phyloP scores from a whole-genome alignment of 2,113 vertebrate species.

The Myxocyprinus asiaticus region DNA sequence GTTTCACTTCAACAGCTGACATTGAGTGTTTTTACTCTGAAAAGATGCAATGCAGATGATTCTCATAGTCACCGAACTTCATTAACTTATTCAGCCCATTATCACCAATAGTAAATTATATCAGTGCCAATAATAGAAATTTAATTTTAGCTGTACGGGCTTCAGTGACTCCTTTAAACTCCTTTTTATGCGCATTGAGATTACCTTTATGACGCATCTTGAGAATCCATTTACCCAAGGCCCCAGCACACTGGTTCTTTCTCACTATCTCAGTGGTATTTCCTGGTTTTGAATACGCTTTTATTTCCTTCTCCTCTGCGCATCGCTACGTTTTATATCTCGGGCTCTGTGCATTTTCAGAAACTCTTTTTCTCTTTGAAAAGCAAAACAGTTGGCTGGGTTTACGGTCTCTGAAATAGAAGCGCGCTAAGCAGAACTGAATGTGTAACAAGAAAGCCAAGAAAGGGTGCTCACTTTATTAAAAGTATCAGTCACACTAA shows the following conservation, averaged over 20 bases:
- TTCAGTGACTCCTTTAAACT: slow-evolving; percentile 17
- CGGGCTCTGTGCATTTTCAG: slow-evolving; percentile 15
- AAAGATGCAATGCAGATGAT: slow-evolving; percentile 20
- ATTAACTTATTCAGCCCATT: slow-evolving; percentile 39
- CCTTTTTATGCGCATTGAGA: slow-evolving; percentile 26
- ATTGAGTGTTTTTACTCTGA: neutral
- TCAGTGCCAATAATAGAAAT: slow-evolving; percentile 19
- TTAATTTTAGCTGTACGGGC: slow-evolving; percentile 30
- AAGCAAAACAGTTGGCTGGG: slow-evolving; percentile 32
- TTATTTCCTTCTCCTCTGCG: slow-evolving; percentile 35
- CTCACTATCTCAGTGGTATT: slow-evolving; percentile 33
- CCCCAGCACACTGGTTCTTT: slow-evolving; percentile 32
- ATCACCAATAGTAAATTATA: slow-evolving; percentile 30
- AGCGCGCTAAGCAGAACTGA: neutral
- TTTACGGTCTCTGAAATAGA: slow-evolving; percentile 31
- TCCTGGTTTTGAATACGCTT: slow-evolving; percentile 38
- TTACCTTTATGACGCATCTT: slow-evolving; percentile 41
- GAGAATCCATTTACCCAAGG: slow-evolving; percentile 37
- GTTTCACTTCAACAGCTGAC: neutral
- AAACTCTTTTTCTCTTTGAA: slow-evolving; percentile 36
- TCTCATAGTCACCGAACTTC: slow-evolving; percentile 32
- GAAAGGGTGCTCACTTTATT: slow-evolving; percentile 20
- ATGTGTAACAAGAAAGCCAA: neutral
- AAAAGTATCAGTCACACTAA: slow-evolving; percentile 32
- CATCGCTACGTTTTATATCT: slow-evolving; percentile 29